A percentile compares a stretch with the other conserved stretches of the same genome.
These are phyloP conservation scores for Sinosuthora webbiana DNA, from an alignment of 2,113 vertebrate genomes.

Conservation along the genomic window DNA sequence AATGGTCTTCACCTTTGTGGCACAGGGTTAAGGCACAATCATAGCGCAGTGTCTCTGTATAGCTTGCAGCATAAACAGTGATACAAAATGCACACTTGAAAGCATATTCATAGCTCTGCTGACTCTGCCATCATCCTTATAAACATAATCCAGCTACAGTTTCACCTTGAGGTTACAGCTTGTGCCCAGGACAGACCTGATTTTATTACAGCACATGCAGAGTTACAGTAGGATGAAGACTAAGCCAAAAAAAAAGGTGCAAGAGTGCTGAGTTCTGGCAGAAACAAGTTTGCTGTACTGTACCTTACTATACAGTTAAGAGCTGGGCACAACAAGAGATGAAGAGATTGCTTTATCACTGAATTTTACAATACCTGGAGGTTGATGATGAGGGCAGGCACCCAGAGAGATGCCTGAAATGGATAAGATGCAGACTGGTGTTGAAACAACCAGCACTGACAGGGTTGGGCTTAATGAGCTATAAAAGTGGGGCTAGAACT, in stretches of 20 bases:
- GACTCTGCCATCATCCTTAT: not conserved
- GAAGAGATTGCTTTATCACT: not conserved
- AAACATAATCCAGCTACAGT: not conserved
- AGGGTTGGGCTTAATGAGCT: not conserved
- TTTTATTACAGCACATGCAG: not conserved
- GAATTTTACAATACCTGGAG: conserved; percentile 26
- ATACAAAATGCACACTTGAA: not conserved
- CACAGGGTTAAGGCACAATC: not conserved
- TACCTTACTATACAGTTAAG: not conserved
- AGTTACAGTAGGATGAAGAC: not conserved
- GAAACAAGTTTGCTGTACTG: not conserved
- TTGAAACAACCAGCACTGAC: conserved; percentile 27
- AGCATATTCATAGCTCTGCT: not conserved
- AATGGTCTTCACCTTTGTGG: not conserved
- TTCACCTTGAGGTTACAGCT: not conserved
- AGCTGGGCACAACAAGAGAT: not conserved
- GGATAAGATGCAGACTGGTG: conserved; percentile 32
- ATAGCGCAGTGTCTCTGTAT: not conserved
- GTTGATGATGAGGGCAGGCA: not conserved
- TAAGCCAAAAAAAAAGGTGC: not conserved
- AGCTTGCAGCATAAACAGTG: not conserved
- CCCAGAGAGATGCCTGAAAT: conserved; percentile 15
- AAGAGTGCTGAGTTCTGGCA: not conserved
- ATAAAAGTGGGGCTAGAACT: not conserved
- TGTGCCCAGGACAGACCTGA: not conserved